Evolutionary conservation across 2,113 vertebrate genomes (phyloP).

Genomic region (Dendrocopos noguchii): DNA sequence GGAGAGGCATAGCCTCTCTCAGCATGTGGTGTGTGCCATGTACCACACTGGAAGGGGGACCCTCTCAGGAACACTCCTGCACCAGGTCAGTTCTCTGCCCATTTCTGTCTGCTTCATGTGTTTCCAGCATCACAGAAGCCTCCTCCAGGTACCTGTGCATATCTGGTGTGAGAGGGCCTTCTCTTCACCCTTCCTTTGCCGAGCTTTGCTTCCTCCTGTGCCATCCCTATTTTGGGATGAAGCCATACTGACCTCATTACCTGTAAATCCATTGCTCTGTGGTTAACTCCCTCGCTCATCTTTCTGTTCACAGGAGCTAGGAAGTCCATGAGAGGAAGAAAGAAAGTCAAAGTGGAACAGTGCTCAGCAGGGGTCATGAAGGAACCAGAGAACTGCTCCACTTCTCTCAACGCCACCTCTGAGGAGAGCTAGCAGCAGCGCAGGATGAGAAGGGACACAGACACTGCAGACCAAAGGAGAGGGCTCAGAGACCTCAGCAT

Average conservation of each 20-base stretch:
- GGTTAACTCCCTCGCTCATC: background rate
- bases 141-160: background rate
- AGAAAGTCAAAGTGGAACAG: slow-evolving; percentile 28
- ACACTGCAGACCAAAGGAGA: background rate
- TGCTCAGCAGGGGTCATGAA: background rate
- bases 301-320: slow-evolving; percentile 63
- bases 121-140: background rate
- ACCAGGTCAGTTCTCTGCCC: background rate
- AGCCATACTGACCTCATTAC: background rate
- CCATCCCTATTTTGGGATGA: background rate
- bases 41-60: background rate
- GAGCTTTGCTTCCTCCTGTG: background rate
- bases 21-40: background rate
- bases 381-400: background rate
- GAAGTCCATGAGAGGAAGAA: slow-evolving; percentile 60
- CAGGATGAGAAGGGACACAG: background rate
- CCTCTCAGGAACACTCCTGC: background rate
- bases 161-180: background rate
- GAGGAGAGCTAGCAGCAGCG: slow-evolving; percentile 40
- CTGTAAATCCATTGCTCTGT: background rate
- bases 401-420: background rate
- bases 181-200: background rate
- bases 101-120: background rate
- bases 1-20: background rate
- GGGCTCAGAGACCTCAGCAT: background rate